Evolutionary conservation across 2,113 vertebrate genomes (phyloP), one percentile per base, ranked within the genome.

Genomic region (Indicator maculatus): DNA sequence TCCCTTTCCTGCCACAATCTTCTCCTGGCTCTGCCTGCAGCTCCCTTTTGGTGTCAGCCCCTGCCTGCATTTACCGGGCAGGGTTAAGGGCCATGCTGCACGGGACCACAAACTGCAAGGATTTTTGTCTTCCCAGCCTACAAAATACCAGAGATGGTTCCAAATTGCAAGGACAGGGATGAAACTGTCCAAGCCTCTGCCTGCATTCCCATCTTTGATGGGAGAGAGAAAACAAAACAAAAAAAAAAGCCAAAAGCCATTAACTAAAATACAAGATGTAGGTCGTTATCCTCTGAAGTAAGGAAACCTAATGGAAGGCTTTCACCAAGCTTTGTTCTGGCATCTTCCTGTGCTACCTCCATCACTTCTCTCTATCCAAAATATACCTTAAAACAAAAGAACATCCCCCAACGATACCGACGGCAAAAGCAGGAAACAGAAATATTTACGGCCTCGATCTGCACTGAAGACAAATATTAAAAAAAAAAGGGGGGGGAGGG

Each of bases 301-400:
- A 53, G 12, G n/a, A 60, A 86, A 19, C 3, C 58, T 30, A 63
- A 63, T 0, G 4, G 3, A 47, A 80, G 73, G 72, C 18, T 78
- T 33, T 45, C 36, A 23, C 8, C 9, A 33, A 81, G 75, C 67
- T 92, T 76, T 88, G 72, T 89, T 69, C 2, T 1, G 64, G 77
- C 45, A 38, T 83, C 89, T 95, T 69, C 55, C 70, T 53, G 55
- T 0, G 0, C 39, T 74, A 50, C 72, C 47, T 59, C 33, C 55
- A 86, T 65, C 72, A 38, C 66, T 82, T 77, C 50, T 45, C 70
- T 30, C 67, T 23, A 82, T n/a, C 45, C 63, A 75, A 90, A 94
- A 89, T 7, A 4, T 72, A 76, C 47, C 72, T 72, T 79, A 88
- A 93, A 74, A 95, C 94, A 94, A 83, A 97, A 91, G 86, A 81